Evolutionary conservation across 2,888 invertebrate genomes (phyloP).

Genomic region (Dryadula phaetusa): DNA sequence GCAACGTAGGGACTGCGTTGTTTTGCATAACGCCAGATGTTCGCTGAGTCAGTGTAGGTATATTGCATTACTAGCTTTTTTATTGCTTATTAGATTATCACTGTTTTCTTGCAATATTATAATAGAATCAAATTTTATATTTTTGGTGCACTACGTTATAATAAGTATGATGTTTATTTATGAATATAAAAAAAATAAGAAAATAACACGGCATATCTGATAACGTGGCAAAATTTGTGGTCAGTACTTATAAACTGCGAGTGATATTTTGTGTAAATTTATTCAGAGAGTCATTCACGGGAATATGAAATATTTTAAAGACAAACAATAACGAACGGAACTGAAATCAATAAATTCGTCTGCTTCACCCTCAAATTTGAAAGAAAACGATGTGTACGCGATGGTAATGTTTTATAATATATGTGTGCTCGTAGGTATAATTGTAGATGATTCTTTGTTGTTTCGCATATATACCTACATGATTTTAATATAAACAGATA

Average conservation of each 20-base stretch:
- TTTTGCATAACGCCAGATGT: conserved; percentile 67
- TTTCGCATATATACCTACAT: neutral
- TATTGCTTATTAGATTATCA: conserved; percentile 32
- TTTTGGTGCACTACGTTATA: neutral
- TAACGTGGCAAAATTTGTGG: conserved; percentile 4
- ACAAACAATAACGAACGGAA: conserved; percentile 23
- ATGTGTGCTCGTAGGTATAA: neutral
- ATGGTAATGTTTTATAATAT: neutral
- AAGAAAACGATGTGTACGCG: conserved; percentile 10
- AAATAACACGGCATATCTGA: too few species aligned
- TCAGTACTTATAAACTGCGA: conserved; percentile 14
- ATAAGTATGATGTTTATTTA: neutral
- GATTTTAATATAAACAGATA: neutral
- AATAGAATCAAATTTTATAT: neutral
- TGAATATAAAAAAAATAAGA: too few species aligned
- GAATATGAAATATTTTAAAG: conserved; percentile 25
- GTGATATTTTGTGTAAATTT: conserved; percentile 25
- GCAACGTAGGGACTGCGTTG: conserved; percentile 50
- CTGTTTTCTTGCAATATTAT: conserved; percentile 24
- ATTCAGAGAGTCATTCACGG: conserved; percentile 22
- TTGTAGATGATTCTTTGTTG: neutral
- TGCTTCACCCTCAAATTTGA: conserved; percentile 19
- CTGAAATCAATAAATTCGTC: conserved; percentile 28
- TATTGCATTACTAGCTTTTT: conserved; percentile 30
- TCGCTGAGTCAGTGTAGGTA: conserved; percentile 71